Base-by-base conservation (phyloP, 2,797 vertebrate genomes). In the Tapera naevia region DNA sequence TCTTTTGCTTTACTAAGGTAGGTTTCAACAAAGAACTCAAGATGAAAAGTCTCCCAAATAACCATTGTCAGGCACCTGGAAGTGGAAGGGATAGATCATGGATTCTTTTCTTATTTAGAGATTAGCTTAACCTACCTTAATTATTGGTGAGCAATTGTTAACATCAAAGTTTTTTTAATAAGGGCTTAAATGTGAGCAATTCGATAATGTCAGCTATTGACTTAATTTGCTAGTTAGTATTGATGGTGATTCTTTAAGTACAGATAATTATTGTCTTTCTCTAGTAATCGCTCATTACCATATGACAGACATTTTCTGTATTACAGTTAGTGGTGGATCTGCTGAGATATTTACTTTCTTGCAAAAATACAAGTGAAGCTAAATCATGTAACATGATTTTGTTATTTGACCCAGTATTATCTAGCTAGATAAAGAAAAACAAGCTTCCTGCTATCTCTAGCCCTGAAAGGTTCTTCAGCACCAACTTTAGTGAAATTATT, bases 401-500 rank as follows among this genome's bases (percentile, higher is more conserved):
- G 11, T 43, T 70, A 48, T n/a, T 65, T 0, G 0, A 28, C 9
- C 27, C 33, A 27, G 5, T 50, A 30, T 61, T 61, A 41, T 25
- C 66, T 65, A 57, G 5, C 4, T 57, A 14, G 37, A 24, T 11
- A 46, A 57, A 81, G 45, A 19, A 74, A 73, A 86, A 13, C 13
- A 82, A 27, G 2, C 19, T 69, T 87, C 17, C 18, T 37, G 23
- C 35, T 74, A 48, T 37, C 32, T 62, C 13, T 7, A 53, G 11
- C 32, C 14, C 17, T 54, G 32, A 89, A 91, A 56, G 32, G 19
- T 30, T 66, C 43, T 83, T 80, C 76, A 73, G 5, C 17, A 70
- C 10, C 33, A 69, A 1, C 16, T 79, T 72, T 33, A 70, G 18
- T 62, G 37, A 58, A 89, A 76, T 14, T 27, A 22, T 13, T 76